Evolutionary conservation across 1,140 invertebrate genomes (phyloP), one percentile per base, ranked within the genome.

Genomic region (Drosophila parvula): DNA sequence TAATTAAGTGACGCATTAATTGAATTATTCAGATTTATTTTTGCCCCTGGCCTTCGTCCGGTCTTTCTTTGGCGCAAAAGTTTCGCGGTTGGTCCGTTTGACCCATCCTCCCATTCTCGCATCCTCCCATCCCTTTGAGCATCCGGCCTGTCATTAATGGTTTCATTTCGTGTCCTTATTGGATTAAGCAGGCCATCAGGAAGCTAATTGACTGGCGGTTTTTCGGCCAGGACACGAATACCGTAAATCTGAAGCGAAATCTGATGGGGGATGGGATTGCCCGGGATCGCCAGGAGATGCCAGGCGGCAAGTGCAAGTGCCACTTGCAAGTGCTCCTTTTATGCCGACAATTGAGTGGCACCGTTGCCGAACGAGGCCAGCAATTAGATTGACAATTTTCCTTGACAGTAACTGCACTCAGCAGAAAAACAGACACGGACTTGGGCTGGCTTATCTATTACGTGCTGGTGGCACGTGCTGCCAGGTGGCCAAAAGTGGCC

Each of bases 1-100:
- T 88, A 88, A 89, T 89, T 80, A 88, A 83, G 84, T 89, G 84
- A 79, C 68, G 84, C 83, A 86, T 88, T 86, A 79, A 86, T 86
- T 86, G 79, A 86, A 86, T 86, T 88, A 86, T 88, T 88, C 71
- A 74, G 82, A 83, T 83, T 86, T 88, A 88, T 83, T 77, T 83
- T 73, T 67, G 41, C 36, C 67, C 34, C 56, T 9, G 38, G 16
- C 64, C 44, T 11, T 58, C 28, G 40, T 40, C 40, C 16, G 14
- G 2, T 48, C 30, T 50, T 36, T 40, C 44, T 36, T 18, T 28
- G 16, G 9, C 14, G 16, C 9, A 34, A 50, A 44, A 67, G 69
- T 51, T 44, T 53, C 67, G 56, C 22, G 22, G 22, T 22, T 22
- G 22, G 22, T 22, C 22, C 22, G 22, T 22, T 22, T 22, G 1